These are phyloP conservation scores for Bombus waltoni DNA, from an alignment of 1,140 invertebrate species.

Conservation along the genomic window DNA sequence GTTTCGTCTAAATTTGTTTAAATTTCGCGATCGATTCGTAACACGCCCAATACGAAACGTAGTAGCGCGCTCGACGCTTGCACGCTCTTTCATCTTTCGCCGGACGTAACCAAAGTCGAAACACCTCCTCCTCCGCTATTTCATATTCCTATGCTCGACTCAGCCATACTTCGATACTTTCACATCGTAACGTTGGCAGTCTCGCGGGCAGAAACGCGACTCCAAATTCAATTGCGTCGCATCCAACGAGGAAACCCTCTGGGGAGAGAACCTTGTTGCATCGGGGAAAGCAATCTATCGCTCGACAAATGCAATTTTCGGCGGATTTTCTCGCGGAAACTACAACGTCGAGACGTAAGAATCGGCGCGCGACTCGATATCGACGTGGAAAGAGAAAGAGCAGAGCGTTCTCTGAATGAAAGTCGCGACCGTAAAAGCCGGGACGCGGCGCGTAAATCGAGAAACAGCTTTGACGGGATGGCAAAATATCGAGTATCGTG, in stretches of 20 bases:
- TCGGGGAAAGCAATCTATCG: background rate
- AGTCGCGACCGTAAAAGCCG: background rate
- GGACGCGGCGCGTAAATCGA: background rate
- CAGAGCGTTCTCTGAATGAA: slow-evolving; percentile 4
- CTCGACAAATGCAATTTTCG: background rate
- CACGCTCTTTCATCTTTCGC: too few species aligned
- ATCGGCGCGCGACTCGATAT: background rate
- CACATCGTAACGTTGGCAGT: background rate
- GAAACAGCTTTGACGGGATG: slow-evolving; percentile 2
- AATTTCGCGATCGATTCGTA: too few species aligned
- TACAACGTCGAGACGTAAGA: background rate
- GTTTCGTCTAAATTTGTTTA: too few species aligned
- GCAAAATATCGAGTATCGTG: slow-evolving; percentile 15
- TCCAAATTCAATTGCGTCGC: background rate
- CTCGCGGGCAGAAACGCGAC: too few species aligned
- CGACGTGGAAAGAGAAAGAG: background rate
- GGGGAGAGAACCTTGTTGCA: background rate
- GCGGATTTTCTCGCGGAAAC: background rate
- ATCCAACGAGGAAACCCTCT: background rate
- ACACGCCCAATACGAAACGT: too few species aligned
- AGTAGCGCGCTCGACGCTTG: too few species aligned
- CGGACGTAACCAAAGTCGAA: too few species aligned
- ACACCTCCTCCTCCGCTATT: background rate
- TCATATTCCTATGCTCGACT: background rate
- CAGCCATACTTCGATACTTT: background rate